Evolutionary conservation across 2,113 vertebrate species (phyloP).

Genomic region (Glaucidium brasilianum): DNA sequence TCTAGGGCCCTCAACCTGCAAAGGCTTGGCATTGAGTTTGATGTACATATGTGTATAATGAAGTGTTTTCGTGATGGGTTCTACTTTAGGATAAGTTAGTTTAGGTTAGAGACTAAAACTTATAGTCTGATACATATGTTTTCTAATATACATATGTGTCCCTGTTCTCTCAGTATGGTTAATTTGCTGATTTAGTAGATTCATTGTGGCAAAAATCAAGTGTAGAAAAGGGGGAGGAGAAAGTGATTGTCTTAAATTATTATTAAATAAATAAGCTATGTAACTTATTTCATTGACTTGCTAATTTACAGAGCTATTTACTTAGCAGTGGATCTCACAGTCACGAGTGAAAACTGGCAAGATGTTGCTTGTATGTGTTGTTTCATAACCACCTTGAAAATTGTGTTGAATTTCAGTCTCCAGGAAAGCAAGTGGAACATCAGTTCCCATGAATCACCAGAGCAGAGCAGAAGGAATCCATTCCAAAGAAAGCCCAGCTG

Average conservation of each 20-base stretch:
- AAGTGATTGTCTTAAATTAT: not conserved
- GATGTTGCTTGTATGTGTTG: not conserved
- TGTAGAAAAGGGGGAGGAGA: not conserved
- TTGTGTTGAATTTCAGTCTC: not conserved
- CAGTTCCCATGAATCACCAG: not conserved
- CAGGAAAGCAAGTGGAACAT: not conserved
- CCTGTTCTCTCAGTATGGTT: not conserved
- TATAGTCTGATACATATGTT: not conserved
- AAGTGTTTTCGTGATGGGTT: not conserved
- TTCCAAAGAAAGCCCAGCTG: not conserved
- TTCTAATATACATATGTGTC: not conserved
- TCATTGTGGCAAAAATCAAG: not conserved
- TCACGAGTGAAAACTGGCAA: not conserved
- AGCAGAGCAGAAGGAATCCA: slow-evolving; percentile 32
- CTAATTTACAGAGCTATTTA: not conserved
- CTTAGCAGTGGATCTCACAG: not conserved
- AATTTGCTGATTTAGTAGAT: not conserved
- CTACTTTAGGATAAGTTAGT: not conserved
- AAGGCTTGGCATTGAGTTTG: not conserved
- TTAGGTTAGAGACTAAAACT: not conserved
- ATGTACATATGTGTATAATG: not conserved
- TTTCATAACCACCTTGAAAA: slow-evolving; percentile 20
- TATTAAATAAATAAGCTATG: not conserved
- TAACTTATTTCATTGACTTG: not conserved
- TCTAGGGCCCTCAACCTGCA: not conserved